phyloP scores from a whole-genome alignment of 2,797 vertebrate genomes.

The Parotocinclus haroldoi region DNA sequence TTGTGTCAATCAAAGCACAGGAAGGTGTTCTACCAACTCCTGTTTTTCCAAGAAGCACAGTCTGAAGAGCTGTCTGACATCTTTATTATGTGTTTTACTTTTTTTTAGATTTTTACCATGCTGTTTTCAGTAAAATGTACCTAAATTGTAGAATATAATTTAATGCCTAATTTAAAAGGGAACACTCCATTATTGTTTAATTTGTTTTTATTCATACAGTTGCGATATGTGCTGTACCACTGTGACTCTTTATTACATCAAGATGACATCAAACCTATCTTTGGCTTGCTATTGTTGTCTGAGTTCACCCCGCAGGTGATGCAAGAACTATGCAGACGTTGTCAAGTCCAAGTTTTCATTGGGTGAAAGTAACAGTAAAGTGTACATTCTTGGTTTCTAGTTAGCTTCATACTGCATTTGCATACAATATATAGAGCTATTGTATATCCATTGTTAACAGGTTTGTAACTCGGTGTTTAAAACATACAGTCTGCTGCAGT shows the following conservation, averaged over 20 bases:
- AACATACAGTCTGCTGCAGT: no score
- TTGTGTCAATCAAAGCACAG: constrained; percentile 22
- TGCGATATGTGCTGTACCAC: neutral
- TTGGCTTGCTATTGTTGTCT: neutral
- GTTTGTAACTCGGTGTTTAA: no score
- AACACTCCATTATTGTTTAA: no score
- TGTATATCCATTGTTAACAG: no score
- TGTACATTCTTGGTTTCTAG: no score
- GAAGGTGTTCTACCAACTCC: constrained; percentile 7
- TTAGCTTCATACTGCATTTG: no score
- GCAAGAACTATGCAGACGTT: constrained; percentile 19
- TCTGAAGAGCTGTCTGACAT: neutral
- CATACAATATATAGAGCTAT: no score
- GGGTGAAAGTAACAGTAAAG: no score
- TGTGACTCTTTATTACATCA: constrained; percentile 10
- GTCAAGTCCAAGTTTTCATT: constrained; percentile 10
- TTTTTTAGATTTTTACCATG: neutral
- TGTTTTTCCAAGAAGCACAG: neutral
- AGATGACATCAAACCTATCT: constrained; percentile 7
- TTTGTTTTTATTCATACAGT: neutral
- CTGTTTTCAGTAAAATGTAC: no score
- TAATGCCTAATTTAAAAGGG: neutral
- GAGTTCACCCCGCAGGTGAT: constrained; percentile 14
- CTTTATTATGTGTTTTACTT: neutral
- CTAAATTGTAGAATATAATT: neutral